Evolutionary conservation across 1,140 invertebrate species (phyloP), one percentile per base, ranked within the genome.

Genomic region (Orius insidiosus): DNA sequence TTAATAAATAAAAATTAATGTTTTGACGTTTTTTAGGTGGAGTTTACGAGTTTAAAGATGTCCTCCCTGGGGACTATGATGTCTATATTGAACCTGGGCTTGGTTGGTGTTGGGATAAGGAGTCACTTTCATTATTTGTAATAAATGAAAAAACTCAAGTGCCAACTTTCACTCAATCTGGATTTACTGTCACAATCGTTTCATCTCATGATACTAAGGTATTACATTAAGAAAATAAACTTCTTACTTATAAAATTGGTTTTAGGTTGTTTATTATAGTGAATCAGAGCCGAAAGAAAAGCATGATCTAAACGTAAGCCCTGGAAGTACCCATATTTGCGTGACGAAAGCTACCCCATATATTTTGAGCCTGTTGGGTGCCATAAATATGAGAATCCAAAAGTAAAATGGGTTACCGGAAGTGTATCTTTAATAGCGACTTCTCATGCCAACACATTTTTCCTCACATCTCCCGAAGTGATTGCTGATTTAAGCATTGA

Each of bases 31-130:
- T n/a, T n/a, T n/a, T n/a, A 79, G 78, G 70, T 60, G 76, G 76
- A 5, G 68, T 67, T 19, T 96, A 90, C 60, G 62, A 63, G 8
- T 89, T 94, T 54, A 65, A 67, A 13, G 76, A 85, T 48, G 70
- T 95, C 9, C 64, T 82, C 24, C 81, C 85, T 5, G 90, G 87
- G 14, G 74, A 76, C 34, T 94, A 92, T 55, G 71, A 80, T 64
- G 60, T 87, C 3, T 52, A 41, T 40, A 15, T 69, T 70, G 1
- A 70, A 86, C 37, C 64, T 70, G 11, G 66, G 64, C 2, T 72
- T 72, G 44, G 72, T 33, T 76, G 82, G 47, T 89, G 85, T 58
- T 93, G 85, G 79, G 66, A 74, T 38, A 70, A 67, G 44, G 60
- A 71, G 0, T 70, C 68, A 14, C 70, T 78, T 37, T 67, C 68